phyloP scores from a whole-genome alignment of 2,888 invertebrate species.

The Melanargia galathea region DNA sequence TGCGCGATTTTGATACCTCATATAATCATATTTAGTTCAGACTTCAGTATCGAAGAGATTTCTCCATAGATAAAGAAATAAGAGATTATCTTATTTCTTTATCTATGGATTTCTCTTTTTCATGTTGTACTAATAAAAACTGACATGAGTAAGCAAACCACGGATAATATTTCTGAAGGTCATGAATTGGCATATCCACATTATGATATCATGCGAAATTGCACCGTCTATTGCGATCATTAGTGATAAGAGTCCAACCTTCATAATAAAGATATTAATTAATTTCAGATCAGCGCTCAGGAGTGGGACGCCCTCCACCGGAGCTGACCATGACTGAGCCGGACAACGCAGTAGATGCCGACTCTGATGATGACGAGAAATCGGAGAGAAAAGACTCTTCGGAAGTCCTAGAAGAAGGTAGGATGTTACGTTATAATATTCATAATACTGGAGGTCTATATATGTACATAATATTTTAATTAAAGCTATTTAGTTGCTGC shows the following conservation, averaged over 20 bases:
- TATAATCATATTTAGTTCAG: no score
- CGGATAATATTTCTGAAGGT: no score
- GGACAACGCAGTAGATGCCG: slow-evolving; percentile 64
- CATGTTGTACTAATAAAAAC: no score
- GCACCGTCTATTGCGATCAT: no score
- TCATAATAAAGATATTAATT: slow-evolving; percentile 1
- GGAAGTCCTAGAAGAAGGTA: slow-evolving; percentile 78
- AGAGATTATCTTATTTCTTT: no score
- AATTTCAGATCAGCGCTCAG: slow-evolving; percentile 50
- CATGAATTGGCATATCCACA: no score
- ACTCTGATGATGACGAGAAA: slow-evolving; percentile 71
- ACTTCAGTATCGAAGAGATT: no score
- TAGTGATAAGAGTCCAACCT: neutral
- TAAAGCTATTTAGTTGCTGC: slow-evolving; percentile 19
- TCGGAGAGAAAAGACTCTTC: slow-evolving; percentile 73
- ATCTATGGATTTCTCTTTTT: neutral
- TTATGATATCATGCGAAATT: no score
- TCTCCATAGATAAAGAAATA: no score
- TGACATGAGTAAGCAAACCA: no score
- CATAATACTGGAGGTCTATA: no score
- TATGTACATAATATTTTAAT: neutral
- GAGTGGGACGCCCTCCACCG: slow-evolving; percentile 62
- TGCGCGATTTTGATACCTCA: no score
- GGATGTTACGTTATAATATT: slow-evolving; percentile 17
- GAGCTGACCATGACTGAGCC: slow-evolving; percentile 75